These are phyloP conservation scores for Ibidorhyncha struthersii DNA, from an alignment of 2,113 vertebrate species.

Conservation along the genomic window DNA sequence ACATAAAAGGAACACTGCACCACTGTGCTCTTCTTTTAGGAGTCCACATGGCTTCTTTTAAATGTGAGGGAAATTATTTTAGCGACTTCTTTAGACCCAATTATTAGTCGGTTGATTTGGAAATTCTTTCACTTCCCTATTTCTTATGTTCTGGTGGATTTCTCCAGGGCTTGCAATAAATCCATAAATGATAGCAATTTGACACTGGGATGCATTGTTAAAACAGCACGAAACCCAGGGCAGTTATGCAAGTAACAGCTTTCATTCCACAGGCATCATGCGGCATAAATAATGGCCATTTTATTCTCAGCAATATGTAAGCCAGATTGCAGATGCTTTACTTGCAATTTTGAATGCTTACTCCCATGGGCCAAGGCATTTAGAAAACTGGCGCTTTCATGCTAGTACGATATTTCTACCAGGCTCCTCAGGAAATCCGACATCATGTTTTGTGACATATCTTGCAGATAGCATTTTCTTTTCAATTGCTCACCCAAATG, in stretches of 20 bases:
- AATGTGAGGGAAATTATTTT: not conserved
- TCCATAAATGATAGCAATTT: not conserved
- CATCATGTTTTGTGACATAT: not conserved
- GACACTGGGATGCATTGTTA: not conserved
- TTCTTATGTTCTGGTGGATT: not conserved
- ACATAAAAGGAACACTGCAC: not conserved
- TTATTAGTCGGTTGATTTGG: not conserved
- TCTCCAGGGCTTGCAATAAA: not conserved
- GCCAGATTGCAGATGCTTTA: not conserved
- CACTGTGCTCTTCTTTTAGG: not conserved
- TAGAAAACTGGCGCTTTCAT: not conserved
- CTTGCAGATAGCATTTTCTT: constrained; percentile 9
- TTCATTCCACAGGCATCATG: not conserved
- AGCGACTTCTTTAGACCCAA: not conserved
- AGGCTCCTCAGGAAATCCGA: constrained; percentile 27
- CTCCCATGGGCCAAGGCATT: constrained; percentile 3
- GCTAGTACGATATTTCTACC: not conserved
- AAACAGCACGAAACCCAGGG: not conserved
- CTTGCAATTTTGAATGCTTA: not conserved
- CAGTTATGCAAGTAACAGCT: not conserved
- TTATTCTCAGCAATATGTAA: not conserved
- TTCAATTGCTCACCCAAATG: constrained; percentile 1
- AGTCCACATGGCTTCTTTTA: rapidly evolving
- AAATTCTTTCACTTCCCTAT: not conserved
- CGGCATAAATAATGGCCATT: not conserved